Evolutionary conservation across 2,797 vertebrate species (phyloP), one percentile per base, ranked within the genome.

Genomic region (Bryconaethiops microstoma): DNA sequence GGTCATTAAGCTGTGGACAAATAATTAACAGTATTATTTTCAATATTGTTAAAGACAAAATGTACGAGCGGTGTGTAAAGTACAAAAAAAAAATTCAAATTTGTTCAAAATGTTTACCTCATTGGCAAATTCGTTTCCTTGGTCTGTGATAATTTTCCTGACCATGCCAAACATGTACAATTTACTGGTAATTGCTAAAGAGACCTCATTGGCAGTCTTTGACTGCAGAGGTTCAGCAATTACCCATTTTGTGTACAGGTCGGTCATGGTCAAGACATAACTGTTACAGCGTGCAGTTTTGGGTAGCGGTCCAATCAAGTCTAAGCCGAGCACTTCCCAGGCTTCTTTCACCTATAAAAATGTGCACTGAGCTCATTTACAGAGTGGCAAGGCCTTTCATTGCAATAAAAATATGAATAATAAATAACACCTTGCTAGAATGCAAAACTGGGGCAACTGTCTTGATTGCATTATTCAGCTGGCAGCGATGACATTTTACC

Each of bases 261-360:
- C 74, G 5, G 65, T 76, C 73, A 81, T 62, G 57, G 65, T 71
- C 42, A 81, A 19, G 64, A 81, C 45, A 55, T 40, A 72, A 23
- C 8, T 71, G 10, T 71, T 71, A 35, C 71, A 16, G 12, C 48
- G 5, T 54, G 65, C 42, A 0, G 74, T 76, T 63, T 76, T 57
- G 5, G 19, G 64, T 52, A 81, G 80, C 54, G 74, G 79, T 29
- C 65, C 67, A 76, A 64, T 71, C 7, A 76, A 10, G 50, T 81
- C 67, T 17, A 81, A 21, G 7, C 64, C 64, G 25, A 78, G 48
- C 10, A 78, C 77, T 13, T 70, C 55, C 67, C 68, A 78, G n/a
- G 67, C 35, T 50, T 78, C 77, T 25, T 78, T 50, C n/a, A 78
- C 77, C 77, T 71, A 54, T 40, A 55, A 29, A 57, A 55, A 40